A percentile compares a stretch with the other conserved stretches of the same genome.
These are phyloP conservation scores for Heliopora coerulea DNA, from an alignment of 92 coral and sea anemone species.

Conservation along the genomic window DNA sequence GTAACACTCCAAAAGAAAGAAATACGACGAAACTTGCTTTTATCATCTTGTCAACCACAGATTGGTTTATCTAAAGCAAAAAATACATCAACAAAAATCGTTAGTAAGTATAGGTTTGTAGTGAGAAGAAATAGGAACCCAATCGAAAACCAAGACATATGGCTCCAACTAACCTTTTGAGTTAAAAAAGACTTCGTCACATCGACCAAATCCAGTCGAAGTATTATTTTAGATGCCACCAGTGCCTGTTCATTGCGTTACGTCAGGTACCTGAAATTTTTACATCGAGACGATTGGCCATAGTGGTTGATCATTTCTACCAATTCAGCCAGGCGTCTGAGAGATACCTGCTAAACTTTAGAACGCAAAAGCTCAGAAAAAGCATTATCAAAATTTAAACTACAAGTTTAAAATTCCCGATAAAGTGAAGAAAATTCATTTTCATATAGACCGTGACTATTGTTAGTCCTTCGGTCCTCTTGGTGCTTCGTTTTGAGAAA, in stretches of 20 bases:
- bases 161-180: neutral
- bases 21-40: conserved; percentile 21
- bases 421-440: too few species aligned
- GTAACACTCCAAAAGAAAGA: conserved; percentile 26
- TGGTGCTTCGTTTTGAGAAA: too few species aligned
- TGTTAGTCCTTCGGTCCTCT: too few species aligned
- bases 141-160: too few species aligned
- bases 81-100: neutral
- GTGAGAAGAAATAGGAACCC: too few species aligned
- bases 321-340: conserved; percentile 5
- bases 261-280: conserved; percentile 25
- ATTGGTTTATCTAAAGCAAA: neutral
- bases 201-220: conserved; percentile 9
- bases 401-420: too few species aligned
- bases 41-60: conserved; percentile 26
- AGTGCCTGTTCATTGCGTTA: conserved; percentile 6
- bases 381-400: neutral
- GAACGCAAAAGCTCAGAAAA: neutral
- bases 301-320: neutral
- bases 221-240: conserved; percentile 19
- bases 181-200: conserved; percentile 16
- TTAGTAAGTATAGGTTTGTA: too few species aligned
- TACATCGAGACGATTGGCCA: conserved; percentile 2
- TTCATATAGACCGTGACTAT: too few species aligned
- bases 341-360: neutral